Evolutionary conservation across 2,797 vertebrate species (phyloP).

Genomic region (Megalops cyprinoides): DNA sequence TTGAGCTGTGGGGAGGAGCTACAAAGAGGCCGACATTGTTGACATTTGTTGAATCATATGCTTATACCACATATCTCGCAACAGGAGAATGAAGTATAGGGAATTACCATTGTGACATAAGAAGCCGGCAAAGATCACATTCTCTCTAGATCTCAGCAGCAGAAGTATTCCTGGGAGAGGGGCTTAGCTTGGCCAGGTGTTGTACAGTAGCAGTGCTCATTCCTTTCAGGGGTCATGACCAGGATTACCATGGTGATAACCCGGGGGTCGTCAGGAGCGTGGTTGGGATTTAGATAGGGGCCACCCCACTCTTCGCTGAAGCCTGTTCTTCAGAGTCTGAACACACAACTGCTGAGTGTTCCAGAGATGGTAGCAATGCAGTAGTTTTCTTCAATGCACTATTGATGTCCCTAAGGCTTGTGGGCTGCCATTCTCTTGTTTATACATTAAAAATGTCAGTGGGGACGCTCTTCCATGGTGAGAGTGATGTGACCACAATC

Average conservation of each 20-base stretch:
- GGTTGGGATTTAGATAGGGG: conserved; percentile 32
- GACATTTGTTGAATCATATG: not conserved
- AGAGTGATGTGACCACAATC: not conserved
- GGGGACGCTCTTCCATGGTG: not conserved
- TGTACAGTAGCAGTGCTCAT: not conserved
- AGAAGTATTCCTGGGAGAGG: not conserved
- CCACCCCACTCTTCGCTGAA: not conserved
- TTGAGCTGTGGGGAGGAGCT: no score
- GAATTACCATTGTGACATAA: not conserved
- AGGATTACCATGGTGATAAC: conserved; percentile 18
- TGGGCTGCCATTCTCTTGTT: not conserved
- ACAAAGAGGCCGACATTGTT: not conserved
- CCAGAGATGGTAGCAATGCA: not conserved
- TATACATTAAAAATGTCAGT: not conserved
- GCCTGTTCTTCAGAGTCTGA: not conserved
- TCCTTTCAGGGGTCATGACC: not conserved
- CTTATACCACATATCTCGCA: not conserved
- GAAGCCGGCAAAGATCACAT: not conserved
- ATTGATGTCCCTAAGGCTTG: not conserved
- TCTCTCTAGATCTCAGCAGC: not conserved
- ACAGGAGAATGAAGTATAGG: not conserved
- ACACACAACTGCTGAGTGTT: not conserved
- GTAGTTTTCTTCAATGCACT: not conserved
- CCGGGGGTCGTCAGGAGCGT: conserved; percentile 2
- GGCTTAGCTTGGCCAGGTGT: not conserved